phyloP scores from a whole-genome alignment of 2,888 invertebrate species.

The Cephus spinipes region DNA sequence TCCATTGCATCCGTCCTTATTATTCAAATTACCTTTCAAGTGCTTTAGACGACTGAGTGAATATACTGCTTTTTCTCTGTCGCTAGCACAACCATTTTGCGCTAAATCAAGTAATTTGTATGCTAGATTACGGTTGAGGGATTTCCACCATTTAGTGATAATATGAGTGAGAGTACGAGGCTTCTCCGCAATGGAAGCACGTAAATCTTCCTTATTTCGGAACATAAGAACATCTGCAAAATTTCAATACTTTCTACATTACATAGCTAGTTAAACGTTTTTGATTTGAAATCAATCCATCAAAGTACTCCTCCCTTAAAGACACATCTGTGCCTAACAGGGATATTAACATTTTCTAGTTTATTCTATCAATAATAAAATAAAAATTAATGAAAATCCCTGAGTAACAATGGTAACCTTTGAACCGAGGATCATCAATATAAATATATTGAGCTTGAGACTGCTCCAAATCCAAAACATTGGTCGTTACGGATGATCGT shows the following conservation, averaged over 20 bases:
- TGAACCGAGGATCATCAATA: conserved; percentile 67
- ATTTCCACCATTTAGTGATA: conserved; percentile 71
- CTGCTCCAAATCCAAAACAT: conserved; percentile 62
- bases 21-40: conserved; percentile 67
- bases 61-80: conserved; percentile 75
- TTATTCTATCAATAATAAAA: not conserved
- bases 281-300: no score
- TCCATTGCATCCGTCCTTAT: not conserved
- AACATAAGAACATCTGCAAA: conserved; percentile 32
- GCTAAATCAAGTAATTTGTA: conserved; percentile 77
- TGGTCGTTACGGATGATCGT: conserved; percentile 62
- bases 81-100: conserved; percentile 73
- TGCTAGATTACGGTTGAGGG: conserved; percentile 74
- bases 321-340: not conserved
- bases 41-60: conserved; percentile 76
- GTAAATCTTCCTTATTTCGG: conserved; percentile 40
- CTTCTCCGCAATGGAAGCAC: conserved; percentile 37
- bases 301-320: no score
- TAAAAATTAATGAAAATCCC: not conserved
- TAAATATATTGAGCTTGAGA: conserved; percentile 70
- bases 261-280: not conserved
- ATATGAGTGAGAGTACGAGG: conserved; percentile 40
- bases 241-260: not conserved
- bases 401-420: conserved; percentile 43
- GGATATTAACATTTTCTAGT: not conserved